phyloP scores from a whole-genome alignment of 2,113 vertebrate species.

The Eubucco bourcierii region DNA sequence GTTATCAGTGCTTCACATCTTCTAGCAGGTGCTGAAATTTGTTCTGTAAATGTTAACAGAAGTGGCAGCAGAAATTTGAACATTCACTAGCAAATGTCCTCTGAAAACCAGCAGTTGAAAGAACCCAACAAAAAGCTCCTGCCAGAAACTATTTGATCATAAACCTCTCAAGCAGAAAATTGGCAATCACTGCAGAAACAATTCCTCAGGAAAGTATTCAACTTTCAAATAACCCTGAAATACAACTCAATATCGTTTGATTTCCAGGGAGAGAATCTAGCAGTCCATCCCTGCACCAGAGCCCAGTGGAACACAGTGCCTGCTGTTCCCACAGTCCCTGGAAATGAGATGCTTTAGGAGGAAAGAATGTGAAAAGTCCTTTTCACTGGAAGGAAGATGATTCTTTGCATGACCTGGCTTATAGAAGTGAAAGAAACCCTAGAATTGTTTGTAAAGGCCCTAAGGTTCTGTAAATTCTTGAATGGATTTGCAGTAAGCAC shows the following conservation, averaged over 20 bases:
- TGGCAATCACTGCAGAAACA: conserved; percentile 78
- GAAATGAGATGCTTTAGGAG: neutral
- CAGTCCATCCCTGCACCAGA: neutral
- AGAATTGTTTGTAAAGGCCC: neutral
- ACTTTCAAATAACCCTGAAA: conserved; percentile 78
- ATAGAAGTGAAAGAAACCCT: neutral
- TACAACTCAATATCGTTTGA: conserved; percentile 52
- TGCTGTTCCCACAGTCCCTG: neutral
- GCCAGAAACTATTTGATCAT: conserved; percentile 73
- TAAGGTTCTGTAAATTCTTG: neutral
- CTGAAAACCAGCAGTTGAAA: conserved; percentile 47
- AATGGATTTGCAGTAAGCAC: neutral
- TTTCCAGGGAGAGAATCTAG: conserved; percentile 26
- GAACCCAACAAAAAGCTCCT: conserved; percentile 63
- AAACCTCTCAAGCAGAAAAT: conserved; percentile 83
- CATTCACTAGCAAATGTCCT: conserved; percentile 44
- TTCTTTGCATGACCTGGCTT: neutral
- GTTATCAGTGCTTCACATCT: conserved; percentile 50
- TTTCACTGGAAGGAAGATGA: neutral
- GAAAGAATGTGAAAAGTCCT: neutral
- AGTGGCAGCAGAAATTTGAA: conserved; percentile 50
- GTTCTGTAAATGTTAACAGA: conserved; percentile 72
- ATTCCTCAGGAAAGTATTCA: conserved; percentile 76
- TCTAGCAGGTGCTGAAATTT: conserved; percentile 61
- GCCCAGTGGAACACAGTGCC: neutral